Conservation (phyloP, 2,888 invertebrate species). For the Apeira syringaria region DNA sequence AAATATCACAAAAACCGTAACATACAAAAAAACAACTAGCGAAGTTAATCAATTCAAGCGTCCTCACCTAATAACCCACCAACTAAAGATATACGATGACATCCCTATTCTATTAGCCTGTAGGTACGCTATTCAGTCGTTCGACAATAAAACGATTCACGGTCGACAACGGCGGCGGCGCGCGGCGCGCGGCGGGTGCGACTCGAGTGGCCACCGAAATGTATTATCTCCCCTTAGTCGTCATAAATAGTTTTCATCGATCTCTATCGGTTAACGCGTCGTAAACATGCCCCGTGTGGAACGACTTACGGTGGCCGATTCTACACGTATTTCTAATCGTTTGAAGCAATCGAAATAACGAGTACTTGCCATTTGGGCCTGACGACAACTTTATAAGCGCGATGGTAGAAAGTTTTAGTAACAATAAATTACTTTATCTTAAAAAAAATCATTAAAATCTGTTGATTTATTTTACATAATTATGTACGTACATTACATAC, state of each 20-base stretch:
- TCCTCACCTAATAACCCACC: constrained; percentile 23
- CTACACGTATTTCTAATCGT: constrained; percentile 9
- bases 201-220: constrained; percentile 32
- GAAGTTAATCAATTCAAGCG: constrained; percentile 31
- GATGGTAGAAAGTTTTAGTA: too few species aligned
- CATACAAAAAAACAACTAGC: constrained; percentile 9
- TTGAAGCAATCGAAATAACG: constrained; percentile 4
- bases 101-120: constrained; percentile 13
- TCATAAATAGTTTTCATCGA: constrained; percentile 43
- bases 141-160: constrained; percentile 28
- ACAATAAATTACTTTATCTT: too few species aligned
- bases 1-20: not conserved
- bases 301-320: constrained; percentile 19
- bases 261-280: constrained; percentile 28
- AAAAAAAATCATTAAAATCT: too few species aligned
- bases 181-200: too few species aligned
- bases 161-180: constrained; percentile 13
- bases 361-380: not conserved
- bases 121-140: constrained; percentile 21
- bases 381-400: not conserved
- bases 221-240: constrained; percentile 35
- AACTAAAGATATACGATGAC: constrained; percentile 4
- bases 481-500: too few species aligned
- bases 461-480: too few species aligned
- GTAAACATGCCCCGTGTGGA: constrained; percentile 34